Evolutionary conservation across 2,113 vertebrate species (phyloP).

Genomic region (Epinephelus moara): DNA sequence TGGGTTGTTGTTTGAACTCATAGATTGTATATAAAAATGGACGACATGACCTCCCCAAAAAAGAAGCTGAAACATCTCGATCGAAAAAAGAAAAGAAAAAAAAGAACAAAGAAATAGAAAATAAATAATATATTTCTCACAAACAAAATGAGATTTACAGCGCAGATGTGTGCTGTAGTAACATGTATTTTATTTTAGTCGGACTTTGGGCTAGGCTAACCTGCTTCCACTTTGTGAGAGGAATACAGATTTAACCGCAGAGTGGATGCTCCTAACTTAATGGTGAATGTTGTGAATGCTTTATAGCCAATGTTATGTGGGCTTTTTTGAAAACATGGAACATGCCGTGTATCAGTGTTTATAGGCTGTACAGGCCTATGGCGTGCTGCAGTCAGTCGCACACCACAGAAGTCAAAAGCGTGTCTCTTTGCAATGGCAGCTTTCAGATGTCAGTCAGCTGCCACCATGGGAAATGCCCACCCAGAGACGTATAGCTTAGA

Average conservation of each 20-base stretch:
- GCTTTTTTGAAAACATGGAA: not conserved
- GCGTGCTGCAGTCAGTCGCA: not conserved
- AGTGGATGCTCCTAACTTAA: not conserved
- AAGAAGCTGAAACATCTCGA: no score
- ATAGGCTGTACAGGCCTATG: not conserved
- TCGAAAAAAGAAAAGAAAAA: no score
- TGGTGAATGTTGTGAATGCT: not conserved
- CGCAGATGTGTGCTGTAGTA: no score
- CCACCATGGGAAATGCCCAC: not conserved
- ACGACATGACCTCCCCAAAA: no score
- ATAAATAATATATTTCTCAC: no score
- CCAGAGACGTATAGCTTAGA: slow-evolving; percentile 4
- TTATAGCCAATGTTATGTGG: not conserved
- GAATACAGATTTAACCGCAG: not conserved
- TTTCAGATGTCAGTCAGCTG: not conserved
- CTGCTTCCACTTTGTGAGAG: no score
- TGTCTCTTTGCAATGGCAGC: not conserved
- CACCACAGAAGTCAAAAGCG: not conserved
- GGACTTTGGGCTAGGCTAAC: not conserved
- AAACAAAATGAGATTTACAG: no score
- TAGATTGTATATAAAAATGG: no score
- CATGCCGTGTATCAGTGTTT: not conserved
- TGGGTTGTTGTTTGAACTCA: no score
- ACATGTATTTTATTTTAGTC: no score
- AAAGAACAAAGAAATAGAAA: no score